These are phyloP conservation scores for Prostheceraeus crozeri DNA, from an alignment of 2,888 invertebrate genomes.

Conservation along the genomic window DNA sequence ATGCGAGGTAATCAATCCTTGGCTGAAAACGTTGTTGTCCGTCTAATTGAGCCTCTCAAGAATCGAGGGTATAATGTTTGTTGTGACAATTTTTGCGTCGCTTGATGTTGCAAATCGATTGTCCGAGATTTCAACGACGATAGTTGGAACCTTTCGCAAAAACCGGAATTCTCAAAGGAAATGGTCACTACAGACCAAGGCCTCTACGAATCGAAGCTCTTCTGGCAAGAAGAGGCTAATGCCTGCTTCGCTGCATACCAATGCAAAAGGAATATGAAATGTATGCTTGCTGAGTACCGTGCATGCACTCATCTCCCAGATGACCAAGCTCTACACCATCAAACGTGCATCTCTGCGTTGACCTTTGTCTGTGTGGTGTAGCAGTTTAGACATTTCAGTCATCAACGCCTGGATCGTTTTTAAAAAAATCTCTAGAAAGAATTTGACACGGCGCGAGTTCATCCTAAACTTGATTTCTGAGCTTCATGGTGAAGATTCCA, in stretches of 20 bases:
- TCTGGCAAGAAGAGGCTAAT: conserved; percentile 6
- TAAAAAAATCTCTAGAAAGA: no score
- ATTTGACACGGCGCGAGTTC: no score
- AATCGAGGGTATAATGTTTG: conserved; percentile 8
- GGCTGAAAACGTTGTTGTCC: no score
- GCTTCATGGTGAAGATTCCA: no score
- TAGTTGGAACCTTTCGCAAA: background rate
- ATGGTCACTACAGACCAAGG: no score
- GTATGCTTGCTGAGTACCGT: conserved; percentile 1
- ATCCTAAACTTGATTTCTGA: no score
- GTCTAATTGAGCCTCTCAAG: no score
- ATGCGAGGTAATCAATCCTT: no score
- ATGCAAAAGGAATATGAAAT: background rate
- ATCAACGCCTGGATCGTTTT: conserved; percentile 20
- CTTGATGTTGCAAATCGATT: background rate
- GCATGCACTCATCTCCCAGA: background rate
- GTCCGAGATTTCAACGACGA: background rate
- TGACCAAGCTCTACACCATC: conserved; percentile 1
- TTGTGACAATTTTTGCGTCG: conserved; percentile 21
- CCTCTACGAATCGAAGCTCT: no score
- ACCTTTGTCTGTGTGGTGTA: no score
- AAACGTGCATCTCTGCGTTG: background rate
- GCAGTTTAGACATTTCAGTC: background rate
- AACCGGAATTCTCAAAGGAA: no score
- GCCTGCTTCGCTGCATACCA: background rate